phyloP scores from a whole-genome alignment of 2,113 vertebrate species.

The Trogon melanurus region DNA sequence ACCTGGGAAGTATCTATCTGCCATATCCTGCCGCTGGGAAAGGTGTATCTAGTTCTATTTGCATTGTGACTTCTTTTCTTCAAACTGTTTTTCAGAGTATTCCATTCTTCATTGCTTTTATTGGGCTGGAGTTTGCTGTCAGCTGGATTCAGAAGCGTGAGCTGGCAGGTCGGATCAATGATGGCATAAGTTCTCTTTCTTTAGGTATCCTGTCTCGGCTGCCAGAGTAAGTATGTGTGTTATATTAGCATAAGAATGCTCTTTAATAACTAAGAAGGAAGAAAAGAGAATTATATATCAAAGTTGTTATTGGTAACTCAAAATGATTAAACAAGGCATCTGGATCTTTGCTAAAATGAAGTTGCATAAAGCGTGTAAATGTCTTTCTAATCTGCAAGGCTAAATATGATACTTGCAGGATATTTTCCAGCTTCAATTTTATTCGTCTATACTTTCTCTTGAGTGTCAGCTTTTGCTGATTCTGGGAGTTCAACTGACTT shows the following conservation, averaged over 20 bases:
- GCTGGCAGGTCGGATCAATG: constrained; percentile 74
- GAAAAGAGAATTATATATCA: not conserved
- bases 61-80: not conserved
- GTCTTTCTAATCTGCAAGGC: not conserved
- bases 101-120: constrained; percentile 86
- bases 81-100: constrained; percentile 80
- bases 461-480: not conserved
- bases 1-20: not conserved
- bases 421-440: not conserved
- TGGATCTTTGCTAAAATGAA: not conserved
- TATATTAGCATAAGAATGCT: not conserved
- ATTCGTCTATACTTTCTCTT: not conserved
- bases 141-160: constrained; percentile 78
- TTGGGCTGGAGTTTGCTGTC: constrained; percentile 84
- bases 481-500: not conserved
- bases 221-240: constrained; percentile 80
- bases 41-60: not conserved
- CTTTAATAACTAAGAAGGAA: not conserved
- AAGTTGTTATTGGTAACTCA: not conserved
- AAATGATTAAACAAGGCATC: not conserved
- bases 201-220: constrained; percentile 87
- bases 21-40: not conserved
- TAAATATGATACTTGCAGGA: not conserved
- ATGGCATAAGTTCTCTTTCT: constrained; percentile 85
- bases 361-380: not conserved